phyloP scores from a whole-genome alignment of 2,888 invertebrate genomes.

The Noctua janthina region DNA sequence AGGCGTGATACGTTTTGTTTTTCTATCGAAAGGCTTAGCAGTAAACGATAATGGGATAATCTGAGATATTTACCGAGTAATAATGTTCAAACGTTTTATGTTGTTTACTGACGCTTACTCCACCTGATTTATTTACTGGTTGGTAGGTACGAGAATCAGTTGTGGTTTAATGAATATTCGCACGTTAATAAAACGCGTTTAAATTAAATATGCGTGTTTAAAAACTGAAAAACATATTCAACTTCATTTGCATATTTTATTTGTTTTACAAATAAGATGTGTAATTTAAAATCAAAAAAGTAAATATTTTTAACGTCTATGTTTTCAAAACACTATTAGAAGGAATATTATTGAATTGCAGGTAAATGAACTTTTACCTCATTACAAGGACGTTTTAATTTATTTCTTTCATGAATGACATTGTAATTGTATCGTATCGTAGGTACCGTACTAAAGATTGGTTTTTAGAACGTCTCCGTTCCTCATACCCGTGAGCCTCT shows the following conservation, averaged over 20 bases:
- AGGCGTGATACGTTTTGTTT: background rate
- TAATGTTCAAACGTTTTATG: slow-evolving; percentile 35
- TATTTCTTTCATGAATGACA: background rate
- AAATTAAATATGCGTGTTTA: background rate
- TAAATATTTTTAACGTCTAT: slow-evolving; percentile 20
- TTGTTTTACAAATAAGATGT: background rate
- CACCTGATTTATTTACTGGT: slow-evolving; percentile 20
- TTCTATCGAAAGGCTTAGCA: background rate
- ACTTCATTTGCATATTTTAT: background rate
- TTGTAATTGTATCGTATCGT: background rate
- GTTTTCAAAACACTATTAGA: slow-evolving; percentile 25
- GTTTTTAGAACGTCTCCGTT: background rate
- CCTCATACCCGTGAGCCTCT: background rate
- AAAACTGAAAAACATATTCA: background rate
- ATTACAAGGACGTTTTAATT: slow-evolving; percentile 16
- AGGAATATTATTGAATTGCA: background rate
- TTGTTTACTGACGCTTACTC: slow-evolving; percentile 20
- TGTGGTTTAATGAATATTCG: background rate
- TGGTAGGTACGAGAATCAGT: background rate
- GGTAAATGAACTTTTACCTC: slow-evolving; percentile 33
- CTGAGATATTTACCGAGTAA: slow-evolving; percentile 33
- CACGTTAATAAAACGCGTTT: background rate
- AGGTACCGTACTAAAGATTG: background rate
- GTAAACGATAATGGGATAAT: slow-evolving; percentile 28
- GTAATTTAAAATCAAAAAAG: background rate